A percentile compares a stretch with the other conserved stretches of the same genome.
These are phyloP conservation scores for Lamellibrachia luymesi DNA, from an alignment of 1,140 invertebrate species.

Conservation along the genomic window DNA sequence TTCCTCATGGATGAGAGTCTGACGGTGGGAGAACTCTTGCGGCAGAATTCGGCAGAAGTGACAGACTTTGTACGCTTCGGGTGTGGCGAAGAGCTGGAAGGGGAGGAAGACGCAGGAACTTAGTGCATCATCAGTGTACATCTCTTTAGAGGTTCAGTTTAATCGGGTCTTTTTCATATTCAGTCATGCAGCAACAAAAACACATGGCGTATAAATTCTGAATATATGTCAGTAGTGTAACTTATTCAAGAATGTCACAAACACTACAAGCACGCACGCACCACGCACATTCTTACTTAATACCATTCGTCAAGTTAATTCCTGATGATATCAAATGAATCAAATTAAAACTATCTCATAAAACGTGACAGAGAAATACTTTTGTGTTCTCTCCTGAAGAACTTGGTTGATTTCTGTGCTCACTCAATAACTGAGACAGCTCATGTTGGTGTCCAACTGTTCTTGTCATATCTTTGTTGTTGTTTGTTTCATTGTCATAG, in stretches of 20 bases:
- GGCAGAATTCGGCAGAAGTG: constrained; percentile 68
- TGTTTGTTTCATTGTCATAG: too few species aligned
- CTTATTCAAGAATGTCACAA: not conserved
- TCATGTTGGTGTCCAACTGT: too few species aligned
- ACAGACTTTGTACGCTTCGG: constrained; percentile 84
- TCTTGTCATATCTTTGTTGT: too few species aligned
- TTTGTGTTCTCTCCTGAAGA: not conserved
- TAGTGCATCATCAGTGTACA: not conserved
- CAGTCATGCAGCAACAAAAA: not conserved
- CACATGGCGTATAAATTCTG: not conserved
- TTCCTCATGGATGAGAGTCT: constrained; percentile 76
- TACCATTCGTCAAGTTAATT: not conserved
- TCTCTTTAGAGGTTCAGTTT: not conserved
- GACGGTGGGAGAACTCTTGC: constrained; percentile 73
- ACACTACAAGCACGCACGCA: not conserved
- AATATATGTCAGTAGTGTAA: not conserved
- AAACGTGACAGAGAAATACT: not conserved
- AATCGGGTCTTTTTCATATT: not conserved
- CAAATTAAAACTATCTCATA: not conserved
- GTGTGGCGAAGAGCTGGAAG: constrained; percentile 65
- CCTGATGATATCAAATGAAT: not conserved
- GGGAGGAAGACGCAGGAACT: constrained; percentile 9
- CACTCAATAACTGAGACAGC: too few species aligned
- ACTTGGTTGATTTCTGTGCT: not conserved
- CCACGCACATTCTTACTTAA: not conserved